These are phyloP conservation scores for Poicephalus meyeri DNA, from an alignment of 2,113 vertebrate species.

Conservation along the genomic window DNA sequence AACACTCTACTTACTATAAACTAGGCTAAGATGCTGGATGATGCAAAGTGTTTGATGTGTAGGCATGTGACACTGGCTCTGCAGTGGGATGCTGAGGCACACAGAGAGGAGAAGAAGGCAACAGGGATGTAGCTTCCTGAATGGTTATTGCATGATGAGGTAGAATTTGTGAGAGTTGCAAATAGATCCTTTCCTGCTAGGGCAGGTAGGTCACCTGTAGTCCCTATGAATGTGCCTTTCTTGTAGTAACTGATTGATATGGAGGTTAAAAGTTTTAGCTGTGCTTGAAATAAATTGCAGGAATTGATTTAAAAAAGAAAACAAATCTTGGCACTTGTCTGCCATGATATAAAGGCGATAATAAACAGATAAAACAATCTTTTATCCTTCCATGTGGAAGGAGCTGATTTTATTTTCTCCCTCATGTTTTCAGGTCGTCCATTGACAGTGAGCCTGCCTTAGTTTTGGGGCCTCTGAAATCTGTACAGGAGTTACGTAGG, in stretches of 20 bases:
- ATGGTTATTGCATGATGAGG: not conserved
- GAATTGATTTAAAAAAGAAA: not conserved
- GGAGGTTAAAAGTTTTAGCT: not conserved
- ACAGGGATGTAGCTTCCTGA: not conserved
- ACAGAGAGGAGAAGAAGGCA: not conserved
- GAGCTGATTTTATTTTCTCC: not conserved
- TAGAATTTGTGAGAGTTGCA: not conserved
- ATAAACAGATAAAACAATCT: not conserved
- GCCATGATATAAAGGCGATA: not conserved
- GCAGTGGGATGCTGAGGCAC: not conserved
- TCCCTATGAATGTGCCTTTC: not conserved
- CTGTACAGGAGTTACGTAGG: conserved; percentile 85
- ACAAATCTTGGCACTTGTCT: not conserved
- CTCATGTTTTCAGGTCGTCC: conserved; percentile 81
- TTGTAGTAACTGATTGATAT: not conserved
- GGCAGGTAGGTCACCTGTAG: not conserved
- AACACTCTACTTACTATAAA: not conserved
- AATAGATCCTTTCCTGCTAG: not conserved
- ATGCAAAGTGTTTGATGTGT: not conserved
- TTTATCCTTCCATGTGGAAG: not conserved
- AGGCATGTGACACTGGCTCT: not conserved
- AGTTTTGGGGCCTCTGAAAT: conserved; percentile 91
- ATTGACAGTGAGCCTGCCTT: conserved; percentile 97
- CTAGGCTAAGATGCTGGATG: not conserved
- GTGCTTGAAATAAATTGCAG: not conserved